Base-by-base conservation (phyloP, 2,113 vertebrate genomes). In the Pollimyrus isidori region DNA sequence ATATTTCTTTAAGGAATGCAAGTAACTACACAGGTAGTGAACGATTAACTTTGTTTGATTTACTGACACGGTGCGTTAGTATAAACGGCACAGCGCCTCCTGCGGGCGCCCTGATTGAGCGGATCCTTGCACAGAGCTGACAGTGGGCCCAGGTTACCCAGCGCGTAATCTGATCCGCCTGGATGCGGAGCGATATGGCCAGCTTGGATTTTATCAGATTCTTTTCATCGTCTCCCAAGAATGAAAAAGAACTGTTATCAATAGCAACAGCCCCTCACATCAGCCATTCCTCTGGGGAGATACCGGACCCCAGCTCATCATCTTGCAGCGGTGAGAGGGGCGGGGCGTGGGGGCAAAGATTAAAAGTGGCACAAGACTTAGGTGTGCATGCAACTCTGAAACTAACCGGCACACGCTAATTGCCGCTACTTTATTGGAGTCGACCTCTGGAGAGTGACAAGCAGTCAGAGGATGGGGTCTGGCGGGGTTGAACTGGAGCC, bases 161-260 rank as follows among this genome's bases (percentile, higher is more conserved):
- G 87, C 85, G 52, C 52, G 89, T 90, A 91, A 85, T 90, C 73
- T 88, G 90, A 88, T 88, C 87, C 90, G 87, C 89, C 82, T 87
- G 89, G 90, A 90, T 84, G 87, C 53, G 50, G 88, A 69, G 42
- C 62, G 88, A 92, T 91, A 88, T 85, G 88, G 83, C 83, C 58
- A 48, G 76, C 46, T 73, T 85, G 80, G 90, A 89, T 90, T 89
- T 91, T 92, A 91, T 91, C 92, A 87, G 83, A 85, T 83, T 85
- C 89, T 84, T 62, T 89, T 92, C 62, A 49, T 90, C 90, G 89
- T 86, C 85, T 83, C 56, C 87, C 42, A 45, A 65, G 83, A 91
- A 83, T 48, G 82, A 15, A 52, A 88, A 84, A 46, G 86, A 84
- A 69, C 85, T 46, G 39, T 48, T 84, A 84, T 48, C 42, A 69